Conservation (phyloP, 2,797 vertebrate species). For the Astyanax mexicanus region DNA sequence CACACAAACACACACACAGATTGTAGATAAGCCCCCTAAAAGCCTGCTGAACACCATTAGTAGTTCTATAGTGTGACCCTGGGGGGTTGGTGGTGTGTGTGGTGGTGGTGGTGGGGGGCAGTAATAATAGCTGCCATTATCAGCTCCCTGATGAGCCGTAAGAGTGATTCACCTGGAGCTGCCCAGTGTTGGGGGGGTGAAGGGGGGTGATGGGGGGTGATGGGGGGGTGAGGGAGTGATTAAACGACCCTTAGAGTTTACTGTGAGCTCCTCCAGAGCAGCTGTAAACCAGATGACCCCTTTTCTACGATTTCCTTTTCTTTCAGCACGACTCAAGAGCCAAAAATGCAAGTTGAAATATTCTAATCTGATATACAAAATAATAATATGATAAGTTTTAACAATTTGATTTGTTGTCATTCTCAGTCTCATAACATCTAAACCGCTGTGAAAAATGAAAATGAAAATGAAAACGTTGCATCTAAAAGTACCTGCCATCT, state of each 20-base stretch:
- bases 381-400: too few species aligned
- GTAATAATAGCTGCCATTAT: conserved; percentile 34
- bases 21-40: conserved; percentile 13
- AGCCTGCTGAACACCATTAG: conserved; percentile 35
- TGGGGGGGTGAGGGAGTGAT: background rate
- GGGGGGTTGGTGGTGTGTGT: too few species aligned
- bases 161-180: background rate
- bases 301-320: too few species aligned
- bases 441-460: too few species aligned
- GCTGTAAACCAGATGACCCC: background rate
- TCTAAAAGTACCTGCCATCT: too few species aligned
- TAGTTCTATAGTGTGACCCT: conserved; percentile 33
- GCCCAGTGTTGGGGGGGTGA: background rate
- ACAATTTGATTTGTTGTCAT: too few species aligned
- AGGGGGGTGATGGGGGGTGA: background rate
- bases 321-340: too few species aligned
- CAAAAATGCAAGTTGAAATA: too few species aligned
- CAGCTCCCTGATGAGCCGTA: conserved; percentile 6
- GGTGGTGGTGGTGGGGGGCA: background rate
- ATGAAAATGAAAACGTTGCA: too few species aligned
- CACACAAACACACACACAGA: conserved; percentile 2
- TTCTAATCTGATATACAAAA: too few species aligned
- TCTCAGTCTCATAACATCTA: too few species aligned
- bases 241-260: background rate
- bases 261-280: background rate